Evolutionary conservation across 1,140 invertebrate species (phyloP).

Genomic region (Papilio xuthus): DNA sequence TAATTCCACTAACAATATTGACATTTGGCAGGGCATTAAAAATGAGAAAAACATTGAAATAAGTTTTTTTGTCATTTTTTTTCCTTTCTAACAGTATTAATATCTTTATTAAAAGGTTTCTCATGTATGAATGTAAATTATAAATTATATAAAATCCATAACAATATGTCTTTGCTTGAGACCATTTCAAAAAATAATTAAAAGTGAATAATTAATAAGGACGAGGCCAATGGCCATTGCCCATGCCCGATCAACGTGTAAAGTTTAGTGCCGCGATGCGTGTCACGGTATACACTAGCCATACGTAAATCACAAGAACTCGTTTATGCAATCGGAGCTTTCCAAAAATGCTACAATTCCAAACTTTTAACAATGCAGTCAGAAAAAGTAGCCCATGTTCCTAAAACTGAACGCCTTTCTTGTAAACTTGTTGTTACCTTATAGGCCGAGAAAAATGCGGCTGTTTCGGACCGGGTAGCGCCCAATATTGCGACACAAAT

Average conservation of each 20-base stretch:
- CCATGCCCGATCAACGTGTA: not conserved
- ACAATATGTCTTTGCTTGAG: not conserved
- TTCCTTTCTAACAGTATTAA: not conserved
- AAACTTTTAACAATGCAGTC: constrained; percentile 24
- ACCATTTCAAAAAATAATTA: constrained; percentile 11
- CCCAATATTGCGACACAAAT: constrained; percentile 7
- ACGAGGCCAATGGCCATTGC: not conserved
- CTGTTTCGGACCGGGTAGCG: not conserved
- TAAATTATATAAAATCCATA: not conserved
- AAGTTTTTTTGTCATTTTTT: not conserved
- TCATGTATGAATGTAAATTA: not conserved
- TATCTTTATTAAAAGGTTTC: constrained; percentile 6
- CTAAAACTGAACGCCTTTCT: constrained; percentile 17
- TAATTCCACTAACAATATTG: too few relatives aligned
- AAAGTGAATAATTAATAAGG: constrained; percentile 20
- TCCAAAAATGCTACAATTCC: constrained; percentile 26
- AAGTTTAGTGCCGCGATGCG: not conserved
- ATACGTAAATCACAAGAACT: constrained; percentile 16
- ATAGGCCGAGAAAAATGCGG: not conserved
- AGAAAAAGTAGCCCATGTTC: constrained; percentile 7
- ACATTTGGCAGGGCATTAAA: not conserved
- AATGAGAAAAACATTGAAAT: not conserved
- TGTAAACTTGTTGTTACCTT: constrained; percentile 5
- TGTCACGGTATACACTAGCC: not conserved
- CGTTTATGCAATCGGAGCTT: constrained; percentile 21